phyloP scores from a whole-genome alignment of 2,888 invertebrate species.

The Colostygia pectinataria region DNA sequence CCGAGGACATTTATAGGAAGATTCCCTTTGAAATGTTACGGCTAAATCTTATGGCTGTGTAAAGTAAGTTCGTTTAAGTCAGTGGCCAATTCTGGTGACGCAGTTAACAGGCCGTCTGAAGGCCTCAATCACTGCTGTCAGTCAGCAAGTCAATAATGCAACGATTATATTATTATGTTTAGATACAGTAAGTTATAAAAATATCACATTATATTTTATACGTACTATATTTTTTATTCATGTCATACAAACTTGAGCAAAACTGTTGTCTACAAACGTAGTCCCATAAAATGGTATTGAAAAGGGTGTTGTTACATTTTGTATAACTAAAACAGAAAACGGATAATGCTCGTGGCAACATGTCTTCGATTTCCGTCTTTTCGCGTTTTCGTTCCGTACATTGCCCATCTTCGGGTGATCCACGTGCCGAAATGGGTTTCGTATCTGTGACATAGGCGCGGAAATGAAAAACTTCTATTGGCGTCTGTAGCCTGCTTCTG shows the following conservation, averaged over 20 bases:
- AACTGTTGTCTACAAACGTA: constrained; percentile 24
- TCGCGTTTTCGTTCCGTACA: constrained; percentile 47
- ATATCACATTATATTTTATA: background rate
- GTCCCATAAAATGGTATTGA: constrained; percentile 35
- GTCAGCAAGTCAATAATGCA: no score
- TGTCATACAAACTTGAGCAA: constrained; percentile 15
- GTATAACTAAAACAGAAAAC: constrained; percentile 37
- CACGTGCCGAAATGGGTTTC: constrained; percentile 62
- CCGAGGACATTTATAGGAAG: no score
- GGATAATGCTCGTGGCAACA: constrained; percentile 42
- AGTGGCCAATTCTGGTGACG: no score
- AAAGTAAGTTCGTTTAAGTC: no score
- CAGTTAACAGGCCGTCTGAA: no score
- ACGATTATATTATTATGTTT: no score
- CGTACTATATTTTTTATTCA: background rate
- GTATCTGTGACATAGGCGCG: constrained; percentile 62
- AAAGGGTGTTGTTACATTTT: constrained; percentile 35
- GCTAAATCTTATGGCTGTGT: no score
- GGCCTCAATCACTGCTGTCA: no score
- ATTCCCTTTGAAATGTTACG: no score
- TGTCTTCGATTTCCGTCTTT: constrained; percentile 50
- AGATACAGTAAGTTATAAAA: background rate
- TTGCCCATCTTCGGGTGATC: constrained; percentile 54
- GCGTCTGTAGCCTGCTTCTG: constrained; percentile 49
- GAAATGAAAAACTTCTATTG: constrained; percentile 70